These are phyloP conservation scores for Heterodera schachtii DNA, from an alignment of 1,140 invertebrate genomes.

Conservation along the genomic window DNA sequence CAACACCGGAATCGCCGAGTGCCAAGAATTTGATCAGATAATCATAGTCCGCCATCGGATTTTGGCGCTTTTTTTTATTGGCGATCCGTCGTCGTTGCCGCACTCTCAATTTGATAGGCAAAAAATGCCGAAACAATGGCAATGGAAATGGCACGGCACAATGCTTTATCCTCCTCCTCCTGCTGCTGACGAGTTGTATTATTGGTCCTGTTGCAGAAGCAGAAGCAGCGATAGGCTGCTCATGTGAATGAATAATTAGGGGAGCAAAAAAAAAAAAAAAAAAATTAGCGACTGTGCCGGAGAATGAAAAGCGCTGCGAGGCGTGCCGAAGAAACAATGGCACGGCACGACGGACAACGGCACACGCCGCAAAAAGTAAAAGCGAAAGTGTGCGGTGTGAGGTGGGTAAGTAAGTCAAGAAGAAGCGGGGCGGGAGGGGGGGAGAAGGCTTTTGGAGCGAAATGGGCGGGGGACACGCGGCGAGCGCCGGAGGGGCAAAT, in stretches of 20 bases:
- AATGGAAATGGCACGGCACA: background rate
- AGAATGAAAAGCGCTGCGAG: no score
- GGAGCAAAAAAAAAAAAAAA: no score
- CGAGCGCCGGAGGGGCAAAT: background rate
- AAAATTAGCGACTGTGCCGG: no score
- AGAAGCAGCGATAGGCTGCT: no score
- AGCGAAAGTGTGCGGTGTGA: background rate
- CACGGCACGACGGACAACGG: background rate
- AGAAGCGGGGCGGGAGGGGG: background rate
- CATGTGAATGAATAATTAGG: no score
- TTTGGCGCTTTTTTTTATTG: background rate
- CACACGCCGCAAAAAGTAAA: background rate
- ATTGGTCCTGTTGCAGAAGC: no score
- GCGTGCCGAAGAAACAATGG: background rate
- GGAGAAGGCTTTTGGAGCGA: no score
- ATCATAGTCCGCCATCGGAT: conserved; percentile 75
- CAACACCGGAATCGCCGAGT: conserved; percentile 88
- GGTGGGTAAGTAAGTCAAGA: background rate
- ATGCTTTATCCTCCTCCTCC: no score
- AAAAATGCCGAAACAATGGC: background rate
- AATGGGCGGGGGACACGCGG: background rate
- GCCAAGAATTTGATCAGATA: conserved; percentile 87
- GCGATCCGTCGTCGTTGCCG: background rate
- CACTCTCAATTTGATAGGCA: no score
- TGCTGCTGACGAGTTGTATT: no score